Evolutionary conservation across 2,888 invertebrate genomes (phyloP).

Genomic region (Thera obeliscata): DNA sequence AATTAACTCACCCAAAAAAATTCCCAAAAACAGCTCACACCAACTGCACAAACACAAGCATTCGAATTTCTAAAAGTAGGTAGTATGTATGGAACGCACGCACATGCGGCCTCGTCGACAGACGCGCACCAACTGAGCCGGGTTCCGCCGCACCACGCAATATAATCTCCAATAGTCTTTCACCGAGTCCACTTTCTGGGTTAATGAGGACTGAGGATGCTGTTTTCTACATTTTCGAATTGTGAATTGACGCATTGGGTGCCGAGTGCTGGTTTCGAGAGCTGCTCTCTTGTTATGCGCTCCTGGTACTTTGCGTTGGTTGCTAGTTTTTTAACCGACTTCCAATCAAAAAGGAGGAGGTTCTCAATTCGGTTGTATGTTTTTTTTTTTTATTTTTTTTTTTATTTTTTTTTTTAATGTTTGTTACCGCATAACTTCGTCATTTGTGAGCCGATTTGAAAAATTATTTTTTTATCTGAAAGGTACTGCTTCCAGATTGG

Average conservation of each 20-base stretch:
- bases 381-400: no score
- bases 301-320: constrained; percentile 56
- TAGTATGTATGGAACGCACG: constrained; percentile 45
- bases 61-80: constrained; percentile 39
- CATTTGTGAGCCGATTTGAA: no score
- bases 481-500: no score
- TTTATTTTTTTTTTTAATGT: no score
- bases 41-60: constrained; percentile 52
- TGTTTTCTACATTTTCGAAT: constrained; percentile 81
- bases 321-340: no score
- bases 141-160: constrained; percentile 55
- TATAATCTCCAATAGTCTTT: constrained; percentile 80
- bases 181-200: constrained; percentile 80
- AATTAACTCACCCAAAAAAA: constrained; percentile 57
- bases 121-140: constrained; percentile 61
- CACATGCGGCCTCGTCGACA: constrained; percentile 57
- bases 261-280: constrained; percentile 53
- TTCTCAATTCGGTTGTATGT: no score
- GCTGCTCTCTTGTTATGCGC: constrained; percentile 62
- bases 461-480: no score
- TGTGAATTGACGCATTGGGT: constrained; percentile 68
- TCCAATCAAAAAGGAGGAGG: no score
- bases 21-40: constrained; percentile 58
- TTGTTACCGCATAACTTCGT: no score
- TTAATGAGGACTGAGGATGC: constrained; percentile 77